Evolutionary conservation across 2,888 invertebrate genomes (phyloP), one percentile per base, ranked within the genome.

Genomic region (Metalampra italica): DNA sequence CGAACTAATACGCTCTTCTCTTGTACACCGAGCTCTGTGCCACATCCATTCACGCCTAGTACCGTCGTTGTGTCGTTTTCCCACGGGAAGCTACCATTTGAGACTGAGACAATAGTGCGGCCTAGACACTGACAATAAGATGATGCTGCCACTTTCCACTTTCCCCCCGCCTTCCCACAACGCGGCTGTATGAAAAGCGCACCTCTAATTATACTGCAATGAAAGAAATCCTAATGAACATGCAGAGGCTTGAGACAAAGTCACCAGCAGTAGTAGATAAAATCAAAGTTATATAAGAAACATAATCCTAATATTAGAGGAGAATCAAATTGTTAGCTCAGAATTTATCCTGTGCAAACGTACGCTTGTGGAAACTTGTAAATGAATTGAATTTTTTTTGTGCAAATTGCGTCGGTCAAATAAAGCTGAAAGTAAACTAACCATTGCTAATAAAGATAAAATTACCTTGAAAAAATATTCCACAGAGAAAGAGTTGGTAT

Each of bases 121-220:
- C 79, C 81, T 75, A 74, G 79, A 70, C 82, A 82, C 71, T 86
- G 83, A 84, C 86, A 86, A 86, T 87, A 68, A 44, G 65, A 72
- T 67, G 68, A 66, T 72, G 73, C 69, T 65, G 64, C 63, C 73
- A 80, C 87, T 88, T 88, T 87, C 87, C 76, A 88, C 85, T 86
- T 87, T 87, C 85, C 77, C 85, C 78, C 72, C 66, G 65, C 55
- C 64, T 83, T 85, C 82, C 70, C 82, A 83, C 79, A 71, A 68
- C 57, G n/a, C n/a, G 53, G 67, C 56, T 50, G 56, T 51, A 67
- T 74, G 79, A 71, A 74, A 75, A 71, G 64, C 64, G 64, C 64
- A 45, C 46, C 49, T 49, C 22, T 51, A 49, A 52, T 52, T 48
- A 52, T 29, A 15, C 15, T 43, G 15, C 41, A 13, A 43, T 40